Conservation (phyloP, 2,797 vertebrate genomes). For the Acanthurus leucopareius region DNA sequence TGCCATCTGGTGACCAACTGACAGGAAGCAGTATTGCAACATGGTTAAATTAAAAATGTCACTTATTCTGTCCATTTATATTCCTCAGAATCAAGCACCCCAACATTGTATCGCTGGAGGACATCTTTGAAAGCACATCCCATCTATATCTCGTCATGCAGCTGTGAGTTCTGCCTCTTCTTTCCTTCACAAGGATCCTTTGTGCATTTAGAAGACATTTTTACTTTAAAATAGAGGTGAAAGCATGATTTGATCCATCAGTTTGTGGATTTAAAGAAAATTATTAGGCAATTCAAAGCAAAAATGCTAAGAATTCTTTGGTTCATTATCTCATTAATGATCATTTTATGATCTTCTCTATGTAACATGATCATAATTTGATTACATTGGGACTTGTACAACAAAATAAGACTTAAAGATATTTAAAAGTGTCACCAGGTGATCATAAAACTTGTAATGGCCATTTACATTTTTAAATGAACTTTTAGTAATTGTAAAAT, state of each 20-base stretch:
- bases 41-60: conserved; percentile 2
- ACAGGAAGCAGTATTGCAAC: conserved; percentile 18
- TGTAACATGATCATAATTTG: background rate
- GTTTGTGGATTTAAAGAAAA: background rate
- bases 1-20: conserved; percentile 72
- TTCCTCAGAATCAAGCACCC: conserved; percentile 93
- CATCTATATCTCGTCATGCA: conserved; percentile 99
- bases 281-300: background rate
- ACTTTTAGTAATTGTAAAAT: background rate
- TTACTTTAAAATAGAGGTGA: background rate
- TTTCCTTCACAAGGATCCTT: conserved; percentile 36
- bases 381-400: background rate
- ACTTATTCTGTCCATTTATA: conserved; percentile 8
- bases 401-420: background rate
- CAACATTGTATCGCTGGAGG: conserved; percentile 97
- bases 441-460: too few species aligned
- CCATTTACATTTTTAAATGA: background rate
- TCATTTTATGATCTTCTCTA: background rate
- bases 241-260: background rate
- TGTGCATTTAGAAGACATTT: background rate
- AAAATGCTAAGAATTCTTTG: background rate
- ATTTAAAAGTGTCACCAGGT: background rate
- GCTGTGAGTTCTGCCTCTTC: conserved; percentile 90
- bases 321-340: background rate
- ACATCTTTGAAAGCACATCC: conserved; percentile 95